A percentile compares a stretch with the other conserved stretches of the same genome.
Conservation (phyloP, 1,140 invertebrate genomes). For the Vanessa atalanta region DNA sequence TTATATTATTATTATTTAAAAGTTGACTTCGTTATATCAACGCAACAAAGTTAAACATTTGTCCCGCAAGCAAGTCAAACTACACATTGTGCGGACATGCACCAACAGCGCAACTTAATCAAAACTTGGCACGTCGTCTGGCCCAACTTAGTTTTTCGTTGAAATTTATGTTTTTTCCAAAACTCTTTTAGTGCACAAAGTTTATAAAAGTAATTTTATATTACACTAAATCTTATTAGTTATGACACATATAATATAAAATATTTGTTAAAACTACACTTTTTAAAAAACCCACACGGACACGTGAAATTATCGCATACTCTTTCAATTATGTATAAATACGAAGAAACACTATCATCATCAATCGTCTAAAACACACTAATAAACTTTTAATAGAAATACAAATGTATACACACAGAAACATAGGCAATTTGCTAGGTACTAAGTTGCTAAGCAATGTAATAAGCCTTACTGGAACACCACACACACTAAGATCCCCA, state of each 20-base stretch:
- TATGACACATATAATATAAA: background rate
- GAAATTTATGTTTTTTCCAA: background rate
- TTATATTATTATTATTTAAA: background rate
- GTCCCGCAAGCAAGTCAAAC: background rate
- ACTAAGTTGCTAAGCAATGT: too few species aligned
- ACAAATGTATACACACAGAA: too few species aligned
- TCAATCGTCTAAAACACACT: too few species aligned
- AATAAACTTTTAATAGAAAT: too few species aligned
- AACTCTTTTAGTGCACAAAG: background rate
- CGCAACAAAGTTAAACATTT: background rate
- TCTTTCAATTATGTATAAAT: too few species aligned
- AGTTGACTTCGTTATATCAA: background rate
- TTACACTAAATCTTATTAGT: background rate
- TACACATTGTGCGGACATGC: background rate
- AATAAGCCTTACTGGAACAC: too few species aligned
- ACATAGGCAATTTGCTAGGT: too few species aligned
- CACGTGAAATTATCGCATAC: too few species aligned
- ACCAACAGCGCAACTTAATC: background rate
- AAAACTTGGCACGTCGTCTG: background rate
- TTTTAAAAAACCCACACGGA: too few species aligned
- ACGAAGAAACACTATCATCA: too few species aligned
- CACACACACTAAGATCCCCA: too few species aligned
- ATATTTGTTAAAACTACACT: too few species aligned
- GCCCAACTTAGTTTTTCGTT: background rate
- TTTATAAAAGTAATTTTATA: conserved; percentile 3